These are phyloP conservation scores for Hemibagrus wyckioides DNA, from an alignment of 2,113 vertebrate species.

Conservation along the genomic window DNA sequence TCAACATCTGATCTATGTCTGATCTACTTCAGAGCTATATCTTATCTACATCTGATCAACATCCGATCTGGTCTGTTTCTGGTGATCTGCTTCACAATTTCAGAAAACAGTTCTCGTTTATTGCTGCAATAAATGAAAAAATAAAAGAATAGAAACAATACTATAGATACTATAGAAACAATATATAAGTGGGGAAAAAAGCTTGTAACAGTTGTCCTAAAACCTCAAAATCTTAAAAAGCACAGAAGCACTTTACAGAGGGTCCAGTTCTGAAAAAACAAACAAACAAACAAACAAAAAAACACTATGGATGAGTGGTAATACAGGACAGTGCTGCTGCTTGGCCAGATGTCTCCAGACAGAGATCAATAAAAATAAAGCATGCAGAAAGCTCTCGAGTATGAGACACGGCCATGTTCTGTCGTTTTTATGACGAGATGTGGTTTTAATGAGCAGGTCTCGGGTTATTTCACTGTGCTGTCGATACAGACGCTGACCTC, in stretches of 20 bases:
- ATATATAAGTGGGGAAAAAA: background rate
- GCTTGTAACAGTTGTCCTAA: background rate
- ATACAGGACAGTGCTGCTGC: conserved; percentile 23
- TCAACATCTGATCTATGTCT: too few species aligned
- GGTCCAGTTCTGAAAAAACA: too few species aligned
- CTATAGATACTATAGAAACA: too few species aligned
- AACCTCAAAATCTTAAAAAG: background rate
- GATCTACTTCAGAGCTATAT: too few species aligned
- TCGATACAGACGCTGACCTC: conserved; percentile 31
- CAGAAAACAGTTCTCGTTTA: too few species aligned
- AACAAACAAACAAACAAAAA: too few species aligned
- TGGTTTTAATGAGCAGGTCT: conserved; percentile 44
- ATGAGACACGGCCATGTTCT: conserved; percentile 34
- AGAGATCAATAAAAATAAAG: conserved; percentile 51
- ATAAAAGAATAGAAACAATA: too few species aligned
- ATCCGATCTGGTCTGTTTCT: too few species aligned
- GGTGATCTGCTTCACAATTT: too few species aligned
- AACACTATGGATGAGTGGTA: background rate
- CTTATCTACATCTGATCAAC: too few species aligned
- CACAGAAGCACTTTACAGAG: background rate
- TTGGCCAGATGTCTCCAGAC: conserved; percentile 29
- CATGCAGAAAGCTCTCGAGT: conserved; percentile 35
- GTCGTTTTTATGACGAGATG: conserved; percentile 1
- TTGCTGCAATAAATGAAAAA: too few species aligned
- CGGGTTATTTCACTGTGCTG: background rate